Evolutionary conservation across 2,113 vertebrate species (phyloP).

Genomic region (Pseudois nayaur): DNA sequence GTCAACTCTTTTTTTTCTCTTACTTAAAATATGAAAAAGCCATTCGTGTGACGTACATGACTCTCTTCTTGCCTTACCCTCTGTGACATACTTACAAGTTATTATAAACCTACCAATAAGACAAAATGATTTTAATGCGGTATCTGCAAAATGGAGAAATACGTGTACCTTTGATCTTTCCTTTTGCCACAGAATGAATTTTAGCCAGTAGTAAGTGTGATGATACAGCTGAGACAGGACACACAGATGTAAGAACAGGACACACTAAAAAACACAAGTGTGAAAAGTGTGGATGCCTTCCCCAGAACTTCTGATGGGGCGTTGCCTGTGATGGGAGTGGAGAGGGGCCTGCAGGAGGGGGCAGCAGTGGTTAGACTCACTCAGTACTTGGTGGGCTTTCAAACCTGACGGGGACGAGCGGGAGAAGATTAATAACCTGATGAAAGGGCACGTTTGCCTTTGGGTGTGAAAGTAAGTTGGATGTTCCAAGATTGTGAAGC

Average conservation of each 20-base stretch:
- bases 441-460: neutral
- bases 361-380: neutral
- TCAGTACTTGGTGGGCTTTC: neutral
- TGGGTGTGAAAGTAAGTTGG: neutral
- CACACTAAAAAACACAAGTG: neutral
- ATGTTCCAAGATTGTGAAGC: neutral
- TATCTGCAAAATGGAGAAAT: neutral
- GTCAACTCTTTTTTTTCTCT: neutral
- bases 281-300: neutral
- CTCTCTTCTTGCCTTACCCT: neutral
- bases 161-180: neutral
- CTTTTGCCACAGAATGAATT: constrained; percentile 7
- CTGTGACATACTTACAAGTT: neutral
- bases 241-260: neutral
- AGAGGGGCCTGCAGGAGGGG: neutral
- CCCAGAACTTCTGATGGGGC: neutral
- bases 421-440: neutral
- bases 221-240: neutral
- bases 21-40: neutral
- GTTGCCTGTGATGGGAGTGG: neutral
- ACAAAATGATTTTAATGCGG: neutral
- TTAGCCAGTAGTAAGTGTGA: neutral
- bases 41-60: neutral
- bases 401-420: neutral
- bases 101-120: neutral